Percentiles rank a stretch among this genome's conserved stretches.
Evolutionary conservation across 2,113 vertebrate species (phyloP).

Genomic region (Caretta caretta): DNA sequence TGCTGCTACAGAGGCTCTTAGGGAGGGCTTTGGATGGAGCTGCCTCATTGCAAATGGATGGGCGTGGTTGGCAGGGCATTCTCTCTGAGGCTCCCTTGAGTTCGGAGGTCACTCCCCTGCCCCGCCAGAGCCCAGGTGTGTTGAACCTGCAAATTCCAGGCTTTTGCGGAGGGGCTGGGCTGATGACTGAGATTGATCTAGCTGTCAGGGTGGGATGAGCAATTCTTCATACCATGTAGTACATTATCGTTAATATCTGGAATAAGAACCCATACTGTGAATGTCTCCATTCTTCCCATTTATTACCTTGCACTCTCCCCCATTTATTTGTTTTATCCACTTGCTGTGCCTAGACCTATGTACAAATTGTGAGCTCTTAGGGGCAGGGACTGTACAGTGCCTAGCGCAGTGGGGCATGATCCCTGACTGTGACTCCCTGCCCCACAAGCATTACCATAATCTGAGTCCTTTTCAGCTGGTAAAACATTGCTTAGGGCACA

Average conservation of each 20-base stretch:
- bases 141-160: not conserved
- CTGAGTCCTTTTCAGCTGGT: not conserved
- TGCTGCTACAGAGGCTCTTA: not conserved
- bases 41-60: not conserved
- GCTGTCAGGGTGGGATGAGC: not conserved
- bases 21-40: not conserved
- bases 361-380: fast-evolving
- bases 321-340: not conserved
- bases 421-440: fast-evolving
- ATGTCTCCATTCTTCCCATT: not conserved
- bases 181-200: not conserved
- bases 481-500: not conserved
- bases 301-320: not conserved
- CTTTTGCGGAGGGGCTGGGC: not conserved
- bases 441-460: not conserved
- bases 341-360: not conserved
- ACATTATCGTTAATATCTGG: not conserved
- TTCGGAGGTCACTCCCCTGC: not conserved
- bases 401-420: fast-evolving
- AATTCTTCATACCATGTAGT: not conserved
- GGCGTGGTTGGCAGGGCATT: not conserved
- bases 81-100: not conserved
- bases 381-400: not conserved
- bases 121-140: not conserved
- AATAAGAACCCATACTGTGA: not conserved